Evolutionary conservation across 1,140 invertebrate genomes (phyloP).

Genomic region (Antheraea pernyi): DNA sequence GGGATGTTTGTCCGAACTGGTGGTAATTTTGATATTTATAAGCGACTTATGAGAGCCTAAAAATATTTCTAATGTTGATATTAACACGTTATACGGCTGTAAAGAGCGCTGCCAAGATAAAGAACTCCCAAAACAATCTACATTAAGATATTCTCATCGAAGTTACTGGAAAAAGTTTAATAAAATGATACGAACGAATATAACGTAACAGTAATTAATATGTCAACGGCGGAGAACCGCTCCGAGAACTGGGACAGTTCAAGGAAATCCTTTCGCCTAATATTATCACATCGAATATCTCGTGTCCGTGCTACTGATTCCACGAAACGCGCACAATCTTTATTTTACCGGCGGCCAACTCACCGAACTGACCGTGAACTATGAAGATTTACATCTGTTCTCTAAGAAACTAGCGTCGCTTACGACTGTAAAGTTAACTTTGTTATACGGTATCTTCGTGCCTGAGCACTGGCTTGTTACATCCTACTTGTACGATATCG

Average conservation of each 20-base stretch:
- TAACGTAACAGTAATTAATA: conserved; percentile 57
- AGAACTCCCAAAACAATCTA: no score
- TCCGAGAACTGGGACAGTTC: conserved; percentile 39
- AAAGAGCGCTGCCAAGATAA: no score
- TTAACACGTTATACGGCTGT: no score
- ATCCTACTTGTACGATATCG: neutral
- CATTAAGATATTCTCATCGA: no score
- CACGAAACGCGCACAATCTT: conserved; percentile 39
- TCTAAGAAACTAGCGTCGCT: neutral
- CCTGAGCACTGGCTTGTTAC: neutral
- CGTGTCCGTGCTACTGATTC: conserved; percentile 53
- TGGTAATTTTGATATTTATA: no score
- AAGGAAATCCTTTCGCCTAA: conserved; percentile 53
- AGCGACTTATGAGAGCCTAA: no score
- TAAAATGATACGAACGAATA: neutral
- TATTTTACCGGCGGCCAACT: conserved; percentile 31
- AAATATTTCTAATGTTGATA: no score
- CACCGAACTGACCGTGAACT: neutral
- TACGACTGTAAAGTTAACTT: neutral
- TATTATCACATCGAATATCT: conserved; percentile 68
- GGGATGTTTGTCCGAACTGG: no score
- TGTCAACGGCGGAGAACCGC: conserved; percentile 36
- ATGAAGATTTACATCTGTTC: neutral
- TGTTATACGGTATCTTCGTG: neutral
- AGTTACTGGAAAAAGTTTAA: no score